These are phyloP conservation scores for Fistularia tabacaria DNA, from an alignment of 2,797 vertebrate species.

Conservation along the genomic window DNA sequence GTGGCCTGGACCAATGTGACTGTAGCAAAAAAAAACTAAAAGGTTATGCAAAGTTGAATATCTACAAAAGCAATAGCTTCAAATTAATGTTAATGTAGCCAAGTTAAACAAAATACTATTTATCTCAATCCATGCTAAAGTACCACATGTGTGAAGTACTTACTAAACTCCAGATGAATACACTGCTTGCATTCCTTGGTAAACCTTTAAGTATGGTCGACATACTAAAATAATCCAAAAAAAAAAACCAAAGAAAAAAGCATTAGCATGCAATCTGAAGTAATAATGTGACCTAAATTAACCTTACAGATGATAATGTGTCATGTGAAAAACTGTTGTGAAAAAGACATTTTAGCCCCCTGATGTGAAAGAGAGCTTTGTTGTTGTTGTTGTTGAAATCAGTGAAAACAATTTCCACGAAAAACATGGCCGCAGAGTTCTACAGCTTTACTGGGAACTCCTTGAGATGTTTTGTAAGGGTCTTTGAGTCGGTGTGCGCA, in stretches of 20 bases:
- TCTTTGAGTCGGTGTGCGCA: conserved; percentile 32
- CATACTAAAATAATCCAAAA: conserved; percentile 73
- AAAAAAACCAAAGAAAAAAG: background rate
- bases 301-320: too few relatives aligned
- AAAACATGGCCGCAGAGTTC: too few relatives aligned
- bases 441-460: conserved; percentile 4
- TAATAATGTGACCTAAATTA: too few relatives aligned
- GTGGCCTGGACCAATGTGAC: conserved; percentile 80
- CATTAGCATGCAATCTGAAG: too few relatives aligned
- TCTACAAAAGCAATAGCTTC: too few relatives aligned
- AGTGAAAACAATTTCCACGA: too few relatives aligned
- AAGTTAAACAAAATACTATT: conserved; percentile 14
- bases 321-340: too few relatives aligned
- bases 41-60: conserved; percentile 1
- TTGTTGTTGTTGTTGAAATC: too few relatives aligned
- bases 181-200: conserved; percentile 92
- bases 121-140: conserved; percentile 23
- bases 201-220: conserved; percentile 88
- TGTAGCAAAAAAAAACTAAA: conserved; percentile 42
- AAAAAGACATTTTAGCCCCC: too few relatives aligned
- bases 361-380: too few relatives aligned
- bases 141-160: conserved; percentile 63
- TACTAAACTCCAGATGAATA: conserved; percentile 95
- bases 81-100: too few relatives aligned
- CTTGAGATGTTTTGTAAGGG: conserved; percentile 34